Base-by-base conservation (phyloP, 1,140 invertebrate species). In the Copidosoma floridanum region DNA sequence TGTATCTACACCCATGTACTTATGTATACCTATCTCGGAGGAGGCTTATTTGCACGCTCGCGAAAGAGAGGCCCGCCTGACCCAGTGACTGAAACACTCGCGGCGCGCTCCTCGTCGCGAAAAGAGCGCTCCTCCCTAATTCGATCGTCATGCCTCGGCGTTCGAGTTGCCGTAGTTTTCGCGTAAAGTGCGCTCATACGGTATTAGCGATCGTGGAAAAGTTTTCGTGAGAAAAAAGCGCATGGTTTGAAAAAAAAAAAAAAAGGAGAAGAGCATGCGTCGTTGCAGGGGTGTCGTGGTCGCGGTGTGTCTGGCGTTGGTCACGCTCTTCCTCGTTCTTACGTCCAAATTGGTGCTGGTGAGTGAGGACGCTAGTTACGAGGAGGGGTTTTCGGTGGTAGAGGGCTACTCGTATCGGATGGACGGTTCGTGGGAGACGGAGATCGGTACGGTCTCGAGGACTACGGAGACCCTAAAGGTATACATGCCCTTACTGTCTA, bases 221-320 rank as follows among this genome's bases (percentile, higher is more conserved):
- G 32, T 8, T 37, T 37, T 7, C 7, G 32, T 8, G 8, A 37
- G 32, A 10, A 14, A 37, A 10, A 7, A 37, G 7, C 32, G 14
- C 8, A 14, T 37, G 40, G 18, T 11, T 18, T n/a, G 16, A 41
- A 12, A 41, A 6, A 38, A 16, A 55, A 20, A 51, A 60, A n/a
- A 18, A n/a, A n/a, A n/a, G n/a, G n/a, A n/a, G n/a, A n/a, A n/a
- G n/a, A 57, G 8, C 29, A 78, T 77, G 75, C 71, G 70, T 32
- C 62, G 63, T 21, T 72, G 63, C 62, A 71, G 69, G 12, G 54
- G 63, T 10, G 21, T 69, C 10, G 32, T 71, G 2, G 52, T 64
- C 0, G 26, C 66, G 2, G 10, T 37, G 11, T 51, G 44, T 16
- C 37, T 56, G 2, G 3, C 14, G 1, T 14, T 72, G 6, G 65